phyloP scores from a whole-genome alignment of 2,113 vertebrate species.

The Xyliphius kryptos region DNA sequence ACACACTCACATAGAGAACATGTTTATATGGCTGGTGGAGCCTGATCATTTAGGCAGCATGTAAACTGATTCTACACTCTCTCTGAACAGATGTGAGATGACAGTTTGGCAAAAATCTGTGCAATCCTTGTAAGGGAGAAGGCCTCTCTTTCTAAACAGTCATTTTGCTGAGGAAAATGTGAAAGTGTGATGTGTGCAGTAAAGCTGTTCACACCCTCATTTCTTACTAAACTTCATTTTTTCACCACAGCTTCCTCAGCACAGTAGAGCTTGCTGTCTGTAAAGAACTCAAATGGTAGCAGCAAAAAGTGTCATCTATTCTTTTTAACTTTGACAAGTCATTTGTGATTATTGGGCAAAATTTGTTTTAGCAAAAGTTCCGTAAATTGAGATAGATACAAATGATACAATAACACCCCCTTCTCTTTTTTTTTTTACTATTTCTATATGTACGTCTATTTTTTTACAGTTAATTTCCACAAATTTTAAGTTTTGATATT shows the following conservation, averaged over 20 bases:
- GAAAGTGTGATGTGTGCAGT: conserved; percentile 26
- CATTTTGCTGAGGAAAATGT: conserved; percentile 15
- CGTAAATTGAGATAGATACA: no score
- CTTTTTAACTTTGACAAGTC: conserved; percentile 26
- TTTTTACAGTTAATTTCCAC: no score
- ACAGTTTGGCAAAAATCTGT: conserved; percentile 26
- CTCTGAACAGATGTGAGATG: conserved; percentile 23
- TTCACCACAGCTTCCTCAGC: not conserved
- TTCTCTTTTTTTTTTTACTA: no score
- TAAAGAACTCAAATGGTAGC: conserved; percentile 36
- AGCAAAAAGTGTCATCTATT: conserved; percentile 33
- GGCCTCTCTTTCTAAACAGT: conserved; percentile 29
- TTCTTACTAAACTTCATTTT: conserved; percentile 16
- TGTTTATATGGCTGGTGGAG: conserved; percentile 36
- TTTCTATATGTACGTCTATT: no score
- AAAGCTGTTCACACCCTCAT: conserved; percentile 24
- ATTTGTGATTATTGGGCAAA: conserved; percentile 34
- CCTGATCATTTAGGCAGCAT: conserved; percentile 34
- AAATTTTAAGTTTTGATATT: no score
- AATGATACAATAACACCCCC: no score
- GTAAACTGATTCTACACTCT: conserved; percentile 31
- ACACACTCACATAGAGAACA: conserved; percentile 20
- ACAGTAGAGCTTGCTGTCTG: conserved; percentile 13
- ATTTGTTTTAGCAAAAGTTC: conserved; percentile 21
- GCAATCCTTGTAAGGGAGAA: conserved; percentile 59